Base-by-base conservation (phyloP, 1,140 invertebrate genomes). In the Solen grandis region DNA sequence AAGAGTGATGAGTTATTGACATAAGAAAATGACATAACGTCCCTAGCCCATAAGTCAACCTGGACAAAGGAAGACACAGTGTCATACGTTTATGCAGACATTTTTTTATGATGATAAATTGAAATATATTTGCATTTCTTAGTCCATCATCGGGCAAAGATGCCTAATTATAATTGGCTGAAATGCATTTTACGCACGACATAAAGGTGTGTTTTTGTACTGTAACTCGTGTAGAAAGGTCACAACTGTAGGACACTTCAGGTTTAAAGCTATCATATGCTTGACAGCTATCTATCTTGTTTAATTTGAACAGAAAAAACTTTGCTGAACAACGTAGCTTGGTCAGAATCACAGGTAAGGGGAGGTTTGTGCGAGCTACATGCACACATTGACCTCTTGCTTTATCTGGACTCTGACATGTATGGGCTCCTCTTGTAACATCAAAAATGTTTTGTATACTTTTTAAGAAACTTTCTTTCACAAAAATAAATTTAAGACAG, bases 51-150 rank as follows among this genome's bases (percentile, higher is more conserved):
- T 35, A 73, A 35, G 55, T 73, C 36, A 63, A 35, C 25, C 31
- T 69, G 75, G 75, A 78, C 75, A 69, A 65, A 68, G 66, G 55
- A 38, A 38, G 55, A 52, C 59, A 55, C 63, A 14, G 29, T 66
- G 33, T 50, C 52, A 57, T 72, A 35, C 16, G 29, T 55, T 55
- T 68, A 68, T 68, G 62, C 74, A 66, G 62, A 77, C 50, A 59
- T 19, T 33, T 66, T 55, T 68, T 78, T 78, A 78, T 69, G 63
- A 69, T 78, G 75, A 78, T 66, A 59, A 78, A 78, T 78, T 69
- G 65, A 68, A 41, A 69, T 46, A 68, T 33, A 78, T 78, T 78
- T 78, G 75, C 75, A 78, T 78, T 59, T 69, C 46, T 19, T 19
- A 46, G 41, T 46, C 41, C 41, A 19, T 46, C 19, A 46, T 46